Percentiles rank a stretch among this genome's conserved stretches.
phyloP scores from a whole-genome alignment of 2,113 vertebrate species.

The Entomyzon cyanotis region DNA sequence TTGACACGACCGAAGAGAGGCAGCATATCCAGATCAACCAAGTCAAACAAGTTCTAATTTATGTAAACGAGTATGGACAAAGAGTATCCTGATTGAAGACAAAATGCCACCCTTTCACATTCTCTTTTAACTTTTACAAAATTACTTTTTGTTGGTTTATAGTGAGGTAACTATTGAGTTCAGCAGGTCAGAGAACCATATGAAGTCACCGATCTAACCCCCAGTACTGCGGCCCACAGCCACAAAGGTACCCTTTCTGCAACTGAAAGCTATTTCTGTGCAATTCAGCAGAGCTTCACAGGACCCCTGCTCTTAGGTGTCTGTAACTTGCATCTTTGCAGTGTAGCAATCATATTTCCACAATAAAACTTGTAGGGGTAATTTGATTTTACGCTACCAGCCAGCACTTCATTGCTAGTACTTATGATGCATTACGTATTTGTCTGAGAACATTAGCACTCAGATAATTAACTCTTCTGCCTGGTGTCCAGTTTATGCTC shows the following conservation, averaged over 20 bases:
- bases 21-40: neutral
- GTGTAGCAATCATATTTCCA: neutral
- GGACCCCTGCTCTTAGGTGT: neutral
- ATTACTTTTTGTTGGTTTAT: slow-evolving; percentile 8
- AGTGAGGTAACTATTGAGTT: neutral
- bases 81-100: neutral
- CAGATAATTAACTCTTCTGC: slow-evolving; percentile 57
- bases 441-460: slow-evolving; percentile 52
- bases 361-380: slow-evolving; percentile 48
- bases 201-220: neutral
- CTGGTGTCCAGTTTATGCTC: neutral
- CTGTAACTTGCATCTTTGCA: neutral
- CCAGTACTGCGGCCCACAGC: neutral
- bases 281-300: neutral
- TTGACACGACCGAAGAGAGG: neutral
- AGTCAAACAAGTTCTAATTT: neutral
- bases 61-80: neutral
- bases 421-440: slow-evolving; percentile 34
- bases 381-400: slow-evolving; percentile 53
- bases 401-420: slow-evolving; percentile 28
- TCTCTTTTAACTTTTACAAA: neutral
- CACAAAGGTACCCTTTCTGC: neutral
- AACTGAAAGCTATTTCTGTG: neutral
- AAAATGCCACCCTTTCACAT: neutral
- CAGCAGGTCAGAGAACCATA: neutral